Evolutionary conservation across 1,140 invertebrate species (phyloP).

Genomic region (Hormaphis cornu): DNA sequence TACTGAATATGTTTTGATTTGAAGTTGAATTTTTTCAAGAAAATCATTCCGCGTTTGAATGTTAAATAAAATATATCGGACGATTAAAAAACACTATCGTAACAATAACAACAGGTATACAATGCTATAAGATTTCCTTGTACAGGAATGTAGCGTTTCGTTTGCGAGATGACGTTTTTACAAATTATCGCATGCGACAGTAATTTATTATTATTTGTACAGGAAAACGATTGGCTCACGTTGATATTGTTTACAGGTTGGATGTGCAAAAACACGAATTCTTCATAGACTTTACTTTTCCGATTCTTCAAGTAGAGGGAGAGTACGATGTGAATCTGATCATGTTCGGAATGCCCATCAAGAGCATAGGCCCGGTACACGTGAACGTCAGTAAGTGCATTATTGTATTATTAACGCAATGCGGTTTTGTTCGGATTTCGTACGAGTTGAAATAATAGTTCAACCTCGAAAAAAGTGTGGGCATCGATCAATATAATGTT

Average conservation of each 20-base stretch:
- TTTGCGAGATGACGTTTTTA: background rate
- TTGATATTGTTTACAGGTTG: constrained; percentile 44
- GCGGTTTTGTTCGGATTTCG: no score
- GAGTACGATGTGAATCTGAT: constrained; percentile 53
- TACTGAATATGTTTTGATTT: no score
- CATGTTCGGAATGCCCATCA: constrained; percentile 51
- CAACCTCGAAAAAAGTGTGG: background rate
- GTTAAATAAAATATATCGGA: no score
- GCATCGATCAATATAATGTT: no score
- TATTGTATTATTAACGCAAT: no score
- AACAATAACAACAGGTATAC: no score
- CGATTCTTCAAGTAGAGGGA: constrained; percentile 49
- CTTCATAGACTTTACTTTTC: constrained; percentile 47
- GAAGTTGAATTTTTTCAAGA: no score
- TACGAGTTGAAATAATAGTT: background rate
- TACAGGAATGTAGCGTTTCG: no score
- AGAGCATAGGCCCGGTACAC: constrained; percentile 50
- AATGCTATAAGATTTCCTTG: no score
- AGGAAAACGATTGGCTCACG: no score
- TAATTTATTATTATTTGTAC: background rate
- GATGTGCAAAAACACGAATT: constrained; percentile 45
- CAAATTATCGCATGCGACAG: background rate
- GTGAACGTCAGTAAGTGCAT: constrained; percentile 55
- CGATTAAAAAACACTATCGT: no score
- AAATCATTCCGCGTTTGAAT: no score